A percentile compares a stretch with the other conserved stretches of the same genome.
Conservation (phyloP, 2,888 invertebrate genomes). For the Fragum fragum region DNA sequence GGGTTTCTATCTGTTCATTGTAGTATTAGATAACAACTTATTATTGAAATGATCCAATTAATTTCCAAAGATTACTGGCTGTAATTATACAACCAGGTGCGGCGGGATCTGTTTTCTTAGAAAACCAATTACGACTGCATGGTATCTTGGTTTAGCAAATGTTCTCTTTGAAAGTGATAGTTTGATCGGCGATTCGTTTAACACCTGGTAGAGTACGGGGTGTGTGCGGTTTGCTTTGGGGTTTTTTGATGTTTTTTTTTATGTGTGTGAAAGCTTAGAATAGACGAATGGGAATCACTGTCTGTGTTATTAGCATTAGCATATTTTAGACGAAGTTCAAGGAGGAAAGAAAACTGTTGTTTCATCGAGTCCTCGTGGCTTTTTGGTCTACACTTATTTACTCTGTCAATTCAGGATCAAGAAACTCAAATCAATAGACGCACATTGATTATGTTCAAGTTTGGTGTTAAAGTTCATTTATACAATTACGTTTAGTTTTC, state of each 20-base stretch:
- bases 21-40: not conserved
- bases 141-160: slow-evolving; percentile 1
- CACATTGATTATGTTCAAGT: no score
- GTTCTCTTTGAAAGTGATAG: slow-evolving; percentile 5
- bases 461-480: no score
- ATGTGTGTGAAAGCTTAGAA: not conserved
- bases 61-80: not conserved
- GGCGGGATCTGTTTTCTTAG: not conserved
- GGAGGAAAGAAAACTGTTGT: no score
- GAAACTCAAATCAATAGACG: no score
- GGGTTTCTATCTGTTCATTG: not conserved
- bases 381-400: no score
- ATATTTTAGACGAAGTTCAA: no score
- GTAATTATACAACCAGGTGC: slow-evolving; percentile 5
- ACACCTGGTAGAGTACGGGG: not conserved
- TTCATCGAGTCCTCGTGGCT: no score
- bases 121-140: not conserved
- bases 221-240: not conserved
- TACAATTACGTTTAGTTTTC: no score
- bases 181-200: not conserved
- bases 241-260: no score
- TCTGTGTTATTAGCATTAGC: not conserved
- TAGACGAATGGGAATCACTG: not conserved
- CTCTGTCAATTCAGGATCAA: no score
- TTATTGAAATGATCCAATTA: slow-evolving; percentile 6